Evolutionary conservation across 2,888 invertebrate species (phyloP).

Genomic region (Pachliopta kotzebuea): DNA sequence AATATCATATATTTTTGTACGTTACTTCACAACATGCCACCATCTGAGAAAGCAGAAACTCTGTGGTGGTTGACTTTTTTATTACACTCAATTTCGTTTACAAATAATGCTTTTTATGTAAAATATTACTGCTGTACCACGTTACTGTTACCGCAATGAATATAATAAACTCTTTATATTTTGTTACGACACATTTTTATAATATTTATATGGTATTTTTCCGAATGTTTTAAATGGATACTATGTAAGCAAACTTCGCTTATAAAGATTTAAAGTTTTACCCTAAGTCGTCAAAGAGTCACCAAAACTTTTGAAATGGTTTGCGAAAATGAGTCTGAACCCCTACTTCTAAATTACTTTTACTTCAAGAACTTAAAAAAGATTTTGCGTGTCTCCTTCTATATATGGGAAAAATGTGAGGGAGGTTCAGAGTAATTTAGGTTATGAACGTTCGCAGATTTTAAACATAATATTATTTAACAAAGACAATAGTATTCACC

Average conservation of each 20-base stretch:
- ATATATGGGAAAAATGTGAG: conserved; percentile 17
- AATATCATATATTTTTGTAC: too few species aligned
- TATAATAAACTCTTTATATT: background rate
- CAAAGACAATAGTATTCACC: too few species aligned
- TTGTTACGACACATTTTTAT: background rate
- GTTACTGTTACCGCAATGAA: too few species aligned
- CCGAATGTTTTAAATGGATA: background rate
- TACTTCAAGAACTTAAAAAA: conserved; percentile 29
- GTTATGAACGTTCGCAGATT: background rate
- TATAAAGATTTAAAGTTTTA: conserved; percentile 31
- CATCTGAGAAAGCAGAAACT: too few species aligned
- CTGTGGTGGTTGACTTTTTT: too few species aligned
- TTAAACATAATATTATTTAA: background rate
- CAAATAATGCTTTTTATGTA: background rate
- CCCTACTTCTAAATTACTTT: conserved; percentile 31
- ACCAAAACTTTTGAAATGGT: conserved; percentile 30
- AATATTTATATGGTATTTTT: background rate
- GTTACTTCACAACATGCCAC: too few species aligned
- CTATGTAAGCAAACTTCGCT: conserved; percentile 29
- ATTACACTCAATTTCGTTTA: too few species aligned
- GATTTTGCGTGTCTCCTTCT: conserved; percentile 28
- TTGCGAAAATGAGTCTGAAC: conserved; percentile 30
- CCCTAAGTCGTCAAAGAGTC: conserved; percentile 31
- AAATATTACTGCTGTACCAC: background rate
- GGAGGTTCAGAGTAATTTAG: conserved; percentile 5